phyloP scores from a whole-genome alignment of 2,888 invertebrate species.

The Fabriciana adippe region DNA sequence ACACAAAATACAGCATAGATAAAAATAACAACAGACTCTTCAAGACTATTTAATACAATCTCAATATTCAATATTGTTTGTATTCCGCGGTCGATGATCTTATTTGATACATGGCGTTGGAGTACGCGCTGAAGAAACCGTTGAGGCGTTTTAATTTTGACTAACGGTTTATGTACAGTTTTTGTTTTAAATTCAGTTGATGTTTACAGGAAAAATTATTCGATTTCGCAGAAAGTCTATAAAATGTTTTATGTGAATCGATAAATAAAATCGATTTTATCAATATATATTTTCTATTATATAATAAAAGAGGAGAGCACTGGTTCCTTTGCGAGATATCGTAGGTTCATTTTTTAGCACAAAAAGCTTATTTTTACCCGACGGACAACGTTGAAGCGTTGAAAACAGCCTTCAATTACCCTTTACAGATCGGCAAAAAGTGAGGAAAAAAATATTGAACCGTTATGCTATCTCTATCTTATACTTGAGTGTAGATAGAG shows the following conservation, averaged over 20 bases:
- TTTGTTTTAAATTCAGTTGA: constrained; percentile 4
- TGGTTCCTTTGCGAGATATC: too few relatives aligned
- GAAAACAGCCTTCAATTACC: too few relatives aligned
- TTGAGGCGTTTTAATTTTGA: constrained; percentile 20
- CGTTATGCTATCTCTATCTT: too few relatives aligned
- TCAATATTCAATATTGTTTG: background rate
- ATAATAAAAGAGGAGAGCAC: too few relatives aligned
- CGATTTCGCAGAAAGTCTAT: background rate
- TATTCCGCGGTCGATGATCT: background rate
- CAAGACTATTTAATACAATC: background rate
- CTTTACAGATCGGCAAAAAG: too few relatives aligned
- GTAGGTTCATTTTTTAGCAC: too few relatives aligned
- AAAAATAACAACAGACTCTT: background rate
- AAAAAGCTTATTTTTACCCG: too few relatives aligned
- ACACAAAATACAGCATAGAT: too few relatives aligned
- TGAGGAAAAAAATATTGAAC: too few relatives aligned
- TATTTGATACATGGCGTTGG: constrained; percentile 8
- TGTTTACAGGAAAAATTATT: constrained; percentile 1
- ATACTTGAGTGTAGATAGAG: too few relatives aligned
- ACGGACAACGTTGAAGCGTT: too few relatives aligned
- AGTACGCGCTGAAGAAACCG: constrained; percentile 9
- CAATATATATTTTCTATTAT: background rate
- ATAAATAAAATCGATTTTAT: background rate
- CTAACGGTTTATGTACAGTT: constrained; percentile 21
- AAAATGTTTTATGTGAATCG: background rate